Conservation (phyloP, 2,113 vertebrate species). For the Proterorhinus semilunaris region DNA sequence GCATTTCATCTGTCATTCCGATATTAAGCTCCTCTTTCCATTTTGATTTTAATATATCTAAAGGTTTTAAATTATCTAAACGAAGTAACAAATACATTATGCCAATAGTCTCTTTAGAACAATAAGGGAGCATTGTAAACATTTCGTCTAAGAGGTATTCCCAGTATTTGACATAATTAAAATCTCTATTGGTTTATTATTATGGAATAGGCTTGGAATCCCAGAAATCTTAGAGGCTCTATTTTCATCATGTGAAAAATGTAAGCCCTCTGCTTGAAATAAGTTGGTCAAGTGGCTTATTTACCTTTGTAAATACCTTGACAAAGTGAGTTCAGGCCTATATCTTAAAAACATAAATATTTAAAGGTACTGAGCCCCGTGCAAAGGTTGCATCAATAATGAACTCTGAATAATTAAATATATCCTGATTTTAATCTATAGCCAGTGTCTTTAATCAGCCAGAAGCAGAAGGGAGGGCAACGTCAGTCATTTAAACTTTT, state of each 20-base stretch:
- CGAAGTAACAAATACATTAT: too few relatives aligned
- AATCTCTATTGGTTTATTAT: too few relatives aligned
- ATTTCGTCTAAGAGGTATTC: too few relatives aligned
- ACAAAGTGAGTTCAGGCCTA: background rate
- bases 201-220: too few relatives aligned
- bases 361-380: background rate
- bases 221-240: too few relatives aligned
- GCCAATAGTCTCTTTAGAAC: too few relatives aligned
- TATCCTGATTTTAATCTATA: background rate
- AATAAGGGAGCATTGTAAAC: too few relatives aligned
- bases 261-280: background rate
- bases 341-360: background rate
- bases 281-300: background rate
- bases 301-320: background rate
- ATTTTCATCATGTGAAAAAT: background rate
- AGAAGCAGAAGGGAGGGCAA: background rate
- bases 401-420: constrained; percentile 1
- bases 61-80: too few relatives aligned
- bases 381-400: background rate
- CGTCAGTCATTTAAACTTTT: background rate
- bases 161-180: too few relatives aligned
- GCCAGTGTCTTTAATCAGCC: background rate
- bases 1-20: too few relatives aligned
- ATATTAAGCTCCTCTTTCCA: too few relatives aligned
- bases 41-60: too few relatives aligned